Conservation (phyloP, 2,797 vertebrate species). For the Percopsis omiscomaycus region DNA sequence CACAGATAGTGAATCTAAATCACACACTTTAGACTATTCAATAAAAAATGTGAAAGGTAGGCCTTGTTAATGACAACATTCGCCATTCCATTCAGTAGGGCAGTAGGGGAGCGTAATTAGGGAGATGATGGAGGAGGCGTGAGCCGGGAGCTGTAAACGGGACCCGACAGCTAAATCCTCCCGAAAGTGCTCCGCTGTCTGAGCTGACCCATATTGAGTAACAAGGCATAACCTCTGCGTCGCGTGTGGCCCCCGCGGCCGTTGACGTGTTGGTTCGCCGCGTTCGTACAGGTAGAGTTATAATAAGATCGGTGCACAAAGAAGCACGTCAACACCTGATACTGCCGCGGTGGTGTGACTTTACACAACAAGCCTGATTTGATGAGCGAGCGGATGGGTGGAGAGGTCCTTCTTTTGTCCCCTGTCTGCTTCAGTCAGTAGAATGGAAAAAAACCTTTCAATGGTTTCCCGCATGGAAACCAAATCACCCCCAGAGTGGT, state of each 20-base stretch:
- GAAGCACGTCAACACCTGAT: slow-evolving; percentile 59
- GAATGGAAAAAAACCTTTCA: slow-evolving; percentile 1
- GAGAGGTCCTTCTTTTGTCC: slow-evolving; percentile 21
- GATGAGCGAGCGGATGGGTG: slow-evolving; percentile 10
- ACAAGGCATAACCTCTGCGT: slow-evolving; percentile 35
- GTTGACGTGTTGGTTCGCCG: slow-evolving; percentile 46
- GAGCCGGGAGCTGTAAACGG: background rate
- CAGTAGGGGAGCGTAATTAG: slow-evolving; percentile 42
- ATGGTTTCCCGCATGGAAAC: slow-evolving; percentile 3
- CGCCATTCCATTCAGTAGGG: slow-evolving; percentile 55
- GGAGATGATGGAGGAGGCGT: slow-evolving; percentile 4
- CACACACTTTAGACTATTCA: no score
- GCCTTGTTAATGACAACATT: background rate
- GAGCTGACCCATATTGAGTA: slow-evolving; percentile 59
- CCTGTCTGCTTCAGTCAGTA: slow-evolving; percentile 29
- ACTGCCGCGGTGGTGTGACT: slow-evolving; percentile 53
- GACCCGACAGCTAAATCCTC: slow-evolving; percentile 12
- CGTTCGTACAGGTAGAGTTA: slow-evolving; percentile 42
- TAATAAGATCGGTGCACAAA: slow-evolving; percentile 61
- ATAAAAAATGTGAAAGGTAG: no score
- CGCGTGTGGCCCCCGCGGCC: slow-evolving; percentile 33
- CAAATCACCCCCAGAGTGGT: background rate
- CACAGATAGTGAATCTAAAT: no score
- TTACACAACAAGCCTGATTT: slow-evolving; percentile 49
- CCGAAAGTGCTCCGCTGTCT: slow-evolving; percentile 40